Conservation (phyloP, 1,140 invertebrate genomes). For the Glomeris maerens region DNA sequence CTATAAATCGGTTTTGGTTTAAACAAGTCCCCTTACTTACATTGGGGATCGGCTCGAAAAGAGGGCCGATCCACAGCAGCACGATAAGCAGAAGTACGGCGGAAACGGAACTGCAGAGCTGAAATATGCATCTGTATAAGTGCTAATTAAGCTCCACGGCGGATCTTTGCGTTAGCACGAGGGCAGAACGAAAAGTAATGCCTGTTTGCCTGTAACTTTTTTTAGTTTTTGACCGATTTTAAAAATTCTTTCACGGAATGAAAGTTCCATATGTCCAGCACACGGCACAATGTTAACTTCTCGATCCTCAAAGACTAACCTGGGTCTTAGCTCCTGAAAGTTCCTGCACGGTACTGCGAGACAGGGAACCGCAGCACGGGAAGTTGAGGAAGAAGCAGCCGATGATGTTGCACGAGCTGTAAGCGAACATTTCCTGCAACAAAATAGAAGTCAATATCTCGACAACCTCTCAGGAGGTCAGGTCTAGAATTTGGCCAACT, state of each 20-base stretch:
- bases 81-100: conserved; percentile 52
- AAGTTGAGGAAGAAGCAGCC: conserved; percentile 20
- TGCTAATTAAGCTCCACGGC: too few species aligned
- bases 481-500: not conserved
- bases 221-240: too few species aligned
- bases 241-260: too few species aligned
- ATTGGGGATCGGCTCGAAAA: conserved; percentile 63
- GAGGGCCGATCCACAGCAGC: conserved; percentile 66
- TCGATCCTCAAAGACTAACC: conserved; percentile 3
- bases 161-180: too few species aligned
- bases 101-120: conserved; percentile 53
- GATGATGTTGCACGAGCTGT: conserved; percentile 16
- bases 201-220: too few species aligned
- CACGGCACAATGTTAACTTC: too few species aligned
- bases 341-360: conserved; percentile 20
- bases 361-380: conserved; percentile 18
- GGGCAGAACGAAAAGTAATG: too few species aligned
- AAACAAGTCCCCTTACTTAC: conserved; percentile 32
- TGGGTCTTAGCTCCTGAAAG: conserved; percentile 19
- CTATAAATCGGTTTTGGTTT: too few species aligned
- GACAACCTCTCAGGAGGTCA: not conserved
- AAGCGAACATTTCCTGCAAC: conserved; percentile 18
- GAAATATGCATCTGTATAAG: too few species aligned
- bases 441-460: not conserved
- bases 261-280: too few species aligned